Percentiles rank a stretch among this genome's conserved stretches.
Conservation (phyloP, 2,888 invertebrate species). For the Dorcus hopei region DNA sequence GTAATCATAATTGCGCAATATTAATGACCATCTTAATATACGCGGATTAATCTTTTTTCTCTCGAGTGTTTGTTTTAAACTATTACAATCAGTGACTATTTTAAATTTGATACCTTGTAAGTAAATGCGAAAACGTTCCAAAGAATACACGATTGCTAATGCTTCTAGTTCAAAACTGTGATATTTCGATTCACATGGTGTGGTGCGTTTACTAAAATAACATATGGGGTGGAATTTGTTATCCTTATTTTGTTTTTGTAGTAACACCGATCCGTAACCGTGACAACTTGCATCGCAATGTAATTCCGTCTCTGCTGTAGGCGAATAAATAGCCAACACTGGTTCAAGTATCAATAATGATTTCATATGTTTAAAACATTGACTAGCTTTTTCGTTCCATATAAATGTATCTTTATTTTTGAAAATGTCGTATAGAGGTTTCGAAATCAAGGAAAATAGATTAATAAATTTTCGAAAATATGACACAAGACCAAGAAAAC, state of each 20-base stretch:
- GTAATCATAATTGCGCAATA: conserved; percentile 39
- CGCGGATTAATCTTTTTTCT: too few relatives aligned
- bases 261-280: conserved; percentile 31
- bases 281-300: conserved; percentile 30
- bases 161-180: too few relatives aligned
- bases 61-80: too few relatives aligned
- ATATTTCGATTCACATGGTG: conserved; percentile 15
- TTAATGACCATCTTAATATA: conserved; percentile 28
- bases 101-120: too few relatives aligned
- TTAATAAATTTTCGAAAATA: conserved; percentile 10
- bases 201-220: conserved; percentile 33
- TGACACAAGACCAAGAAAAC: conserved; percentile 3
- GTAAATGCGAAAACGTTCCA: too few relatives aligned
- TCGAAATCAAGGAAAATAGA: conserved; percentile 2
- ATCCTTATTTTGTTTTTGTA: conserved; percentile 26
- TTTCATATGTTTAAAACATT: conserved; percentile 23
- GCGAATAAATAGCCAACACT: neutral
- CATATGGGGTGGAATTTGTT: conserved; percentile 33
- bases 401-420: conserved; percentile 3
- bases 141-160: too few relatives aligned
- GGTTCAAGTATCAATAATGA: conserved; percentile 16
- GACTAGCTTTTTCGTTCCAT: conserved; percentile 6
- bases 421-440: conserved; percentile 30
- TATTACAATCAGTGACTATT: too few relatives aligned
- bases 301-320: conserved; percentile 18